These are phyloP conservation scores for Limnephilus rhombicus DNA, from an alignment of 2,888 invertebrate genomes.

Conservation along the genomic window DNA sequence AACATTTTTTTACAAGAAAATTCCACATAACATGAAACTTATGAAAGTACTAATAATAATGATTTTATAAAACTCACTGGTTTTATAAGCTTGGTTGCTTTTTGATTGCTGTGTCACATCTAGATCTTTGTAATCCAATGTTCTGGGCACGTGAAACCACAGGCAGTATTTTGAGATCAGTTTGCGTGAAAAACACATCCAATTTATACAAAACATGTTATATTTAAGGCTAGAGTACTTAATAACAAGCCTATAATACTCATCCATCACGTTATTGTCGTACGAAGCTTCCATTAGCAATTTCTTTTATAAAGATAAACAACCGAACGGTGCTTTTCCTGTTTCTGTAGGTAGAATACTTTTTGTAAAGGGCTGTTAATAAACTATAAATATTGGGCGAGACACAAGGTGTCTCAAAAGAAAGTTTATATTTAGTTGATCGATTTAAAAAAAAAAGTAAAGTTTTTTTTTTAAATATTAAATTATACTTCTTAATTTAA, in stretches of 20 bases:
- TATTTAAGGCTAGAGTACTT: background rate
- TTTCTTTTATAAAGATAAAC: background rate
- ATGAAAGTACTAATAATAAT: background rate
- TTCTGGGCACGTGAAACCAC: background rate
- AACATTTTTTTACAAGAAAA: too few relatives aligned
- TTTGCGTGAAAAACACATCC: background rate
- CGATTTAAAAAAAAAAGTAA: too few relatives aligned
- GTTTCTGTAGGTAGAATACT: background rate
- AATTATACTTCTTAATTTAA: too few relatives aligned
- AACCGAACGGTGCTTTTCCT: background rate
- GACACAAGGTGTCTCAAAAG: too few relatives aligned
- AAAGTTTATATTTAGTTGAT: too few relatives aligned
- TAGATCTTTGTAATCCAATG: background rate
- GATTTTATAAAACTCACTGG: background rate
- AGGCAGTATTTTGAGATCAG: background rate
- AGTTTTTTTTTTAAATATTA: too few relatives aligned
- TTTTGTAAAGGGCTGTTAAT: too few relatives aligned
- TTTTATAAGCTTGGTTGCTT: background rate
- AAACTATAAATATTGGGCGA: too few relatives aligned
- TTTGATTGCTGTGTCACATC: background rate
- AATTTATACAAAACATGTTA: background rate
- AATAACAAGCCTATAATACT: background rate
- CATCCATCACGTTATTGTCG: background rate
- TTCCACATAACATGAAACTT: background rate
- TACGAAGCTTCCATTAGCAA: background rate